Evolutionary conservation across 1,140 invertebrate species (phyloP).

Genomic region (Drosophila insularis): DNA sequence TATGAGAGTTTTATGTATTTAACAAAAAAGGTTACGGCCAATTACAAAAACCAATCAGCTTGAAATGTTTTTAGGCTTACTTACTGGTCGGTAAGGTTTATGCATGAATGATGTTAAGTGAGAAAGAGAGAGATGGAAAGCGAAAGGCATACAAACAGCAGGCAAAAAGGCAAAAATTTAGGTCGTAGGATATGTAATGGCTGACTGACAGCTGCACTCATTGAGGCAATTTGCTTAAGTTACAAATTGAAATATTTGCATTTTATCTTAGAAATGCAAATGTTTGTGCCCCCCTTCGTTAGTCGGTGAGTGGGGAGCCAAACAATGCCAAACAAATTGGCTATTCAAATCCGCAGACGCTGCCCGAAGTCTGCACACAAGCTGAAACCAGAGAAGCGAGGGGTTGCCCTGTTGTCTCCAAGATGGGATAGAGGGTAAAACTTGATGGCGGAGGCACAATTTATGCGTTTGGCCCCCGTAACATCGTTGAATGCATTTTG

Average conservation of each 20-base stretch:
- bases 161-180: conserved; percentile 1
- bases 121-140: not conserved
- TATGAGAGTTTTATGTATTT: conserved; percentile 15
- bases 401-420: conserved; percentile 12
- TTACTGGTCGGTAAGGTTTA: conserved; percentile 27
- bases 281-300: conserved; percentile 25
- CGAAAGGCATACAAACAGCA: not conserved
- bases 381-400: not conserved
- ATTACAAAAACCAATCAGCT: conserved; percentile 68
- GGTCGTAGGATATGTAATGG: conserved; percentile 3
- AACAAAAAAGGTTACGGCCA: conserved; percentile 44
- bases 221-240: conserved; percentile 81
- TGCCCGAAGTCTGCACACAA: conserved; percentile 33
- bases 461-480: conserved; percentile 68
- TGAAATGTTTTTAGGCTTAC: conserved; percentile 54
- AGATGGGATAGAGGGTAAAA: conserved; percentile 1
- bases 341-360: conserved; percentile 77
- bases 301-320: conserved; percentile 49
- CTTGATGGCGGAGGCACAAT: conserved; percentile 52
- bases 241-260: conserved; percentile 82
- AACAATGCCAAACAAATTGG: conserved; percentile 80
- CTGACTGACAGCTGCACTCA: conserved; percentile 80
- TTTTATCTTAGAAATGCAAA: conserved; percentile 82
- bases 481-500: conserved; percentile 72
- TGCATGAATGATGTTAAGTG: conserved; percentile 9